phyloP scores from a whole-genome alignment of 2,888 invertebrate species.

The Esperia sulphurella region DNA sequence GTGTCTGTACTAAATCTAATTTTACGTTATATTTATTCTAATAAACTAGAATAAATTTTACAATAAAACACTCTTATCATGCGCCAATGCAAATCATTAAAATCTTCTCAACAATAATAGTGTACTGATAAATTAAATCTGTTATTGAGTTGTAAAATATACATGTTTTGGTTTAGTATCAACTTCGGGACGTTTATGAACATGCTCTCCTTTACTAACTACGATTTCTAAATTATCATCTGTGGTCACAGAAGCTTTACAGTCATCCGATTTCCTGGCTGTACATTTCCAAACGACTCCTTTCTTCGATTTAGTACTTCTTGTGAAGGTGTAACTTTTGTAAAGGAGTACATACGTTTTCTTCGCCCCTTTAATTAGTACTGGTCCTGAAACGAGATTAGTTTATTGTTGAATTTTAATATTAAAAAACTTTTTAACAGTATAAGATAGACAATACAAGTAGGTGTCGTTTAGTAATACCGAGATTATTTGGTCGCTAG shows the following conservation, averaged over 20 bases:
- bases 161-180: conserved; percentile 59
- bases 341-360: conserved; percentile 52
- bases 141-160: conserved; percentile 47
- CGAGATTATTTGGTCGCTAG: too few relatives aligned
- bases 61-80: too few relatives aligned
- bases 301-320: conserved; percentile 58
- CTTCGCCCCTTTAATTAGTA: conserved; percentile 52
- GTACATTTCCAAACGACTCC: conserved; percentile 66
- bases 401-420: neutral
- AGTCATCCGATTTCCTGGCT: conserved; percentile 48
- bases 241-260: conserved; percentile 49
- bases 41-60: too few relatives aligned
- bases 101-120: too few relatives aligned
- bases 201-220: conserved; percentile 39
- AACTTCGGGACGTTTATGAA: conserved; percentile 36
- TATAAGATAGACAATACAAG: too few relatives aligned
- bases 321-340: conserved; percentile 43
- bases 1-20: too few relatives aligned
- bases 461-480: too few relatives aligned
- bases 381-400: conserved; percentile 46
- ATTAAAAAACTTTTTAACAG: too few relatives aligned
- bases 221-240: conserved; percentile 57
- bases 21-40: too few relatives aligned
- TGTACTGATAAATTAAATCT: neutral
- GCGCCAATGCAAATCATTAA: too few relatives aligned